Evolutionary conservation across 2,888 invertebrate genomes (phyloP).

Genomic region (Amphimallon solstitiale): DNA sequence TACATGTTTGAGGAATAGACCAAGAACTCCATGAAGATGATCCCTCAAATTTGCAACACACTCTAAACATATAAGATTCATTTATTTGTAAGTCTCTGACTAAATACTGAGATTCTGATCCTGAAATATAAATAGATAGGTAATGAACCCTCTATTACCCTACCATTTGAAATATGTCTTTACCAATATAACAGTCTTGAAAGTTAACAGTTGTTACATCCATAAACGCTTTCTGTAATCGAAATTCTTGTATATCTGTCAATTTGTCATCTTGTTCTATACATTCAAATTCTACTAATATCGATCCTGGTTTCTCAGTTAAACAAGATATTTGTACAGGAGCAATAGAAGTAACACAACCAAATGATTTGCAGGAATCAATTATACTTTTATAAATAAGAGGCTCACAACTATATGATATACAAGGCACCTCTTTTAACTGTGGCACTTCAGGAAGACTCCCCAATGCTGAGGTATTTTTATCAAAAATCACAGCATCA

Average conservation of each 20-base stretch:
- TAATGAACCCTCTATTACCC: too few relatives aligned
- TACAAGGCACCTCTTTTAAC: constrained; percentile 67
- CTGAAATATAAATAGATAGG: constrained; percentile 48
- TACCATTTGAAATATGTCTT: neutral
- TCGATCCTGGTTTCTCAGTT: constrained; percentile 66
- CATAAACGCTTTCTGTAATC: constrained; percentile 62
- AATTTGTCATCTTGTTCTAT: constrained; percentile 61
- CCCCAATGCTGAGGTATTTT: constrained; percentile 57
- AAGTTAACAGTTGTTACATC: constrained; percentile 59
- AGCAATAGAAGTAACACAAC: constrained; percentile 55
- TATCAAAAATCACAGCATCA: constrained; percentile 51
- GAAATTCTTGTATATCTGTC: constrained; percentile 63
- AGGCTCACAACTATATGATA: constrained; percentile 64
- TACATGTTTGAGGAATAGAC: constrained; percentile 65
- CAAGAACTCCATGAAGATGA: constrained; percentile 64
- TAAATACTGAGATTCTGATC: constrained; percentile 63
- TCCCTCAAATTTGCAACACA: constrained; percentile 65
- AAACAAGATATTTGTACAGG: constrained; percentile 63
- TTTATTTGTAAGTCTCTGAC: constrained; percentile 64
- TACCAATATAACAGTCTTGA: constrained; percentile 62
- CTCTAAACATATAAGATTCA: constrained; percentile 66
- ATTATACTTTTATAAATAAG: constrained; percentile 51
- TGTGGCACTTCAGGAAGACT: constrained; percentile 68
- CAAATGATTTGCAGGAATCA: constrained; percentile 52
- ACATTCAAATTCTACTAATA: constrained; percentile 66